Conservation (phyloP, 2,888 invertebrate genomes). For the Lasioglossum figueresi region DNA sequence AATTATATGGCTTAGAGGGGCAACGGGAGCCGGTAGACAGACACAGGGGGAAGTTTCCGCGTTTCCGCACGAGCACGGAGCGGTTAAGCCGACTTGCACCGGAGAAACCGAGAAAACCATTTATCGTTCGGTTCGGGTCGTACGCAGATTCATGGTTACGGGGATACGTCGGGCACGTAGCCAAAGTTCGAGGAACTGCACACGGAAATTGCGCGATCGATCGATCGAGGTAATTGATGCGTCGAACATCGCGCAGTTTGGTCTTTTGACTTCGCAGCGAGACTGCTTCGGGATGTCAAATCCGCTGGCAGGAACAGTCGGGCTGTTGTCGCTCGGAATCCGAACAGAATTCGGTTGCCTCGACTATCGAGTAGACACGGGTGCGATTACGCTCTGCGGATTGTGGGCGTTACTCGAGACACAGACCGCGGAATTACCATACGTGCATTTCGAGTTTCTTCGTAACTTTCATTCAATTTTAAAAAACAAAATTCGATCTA, state of each 20-base stretch:
- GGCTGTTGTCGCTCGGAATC: background rate
- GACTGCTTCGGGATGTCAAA: background rate
- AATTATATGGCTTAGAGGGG: slow-evolving; percentile 26
- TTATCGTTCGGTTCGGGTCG: slow-evolving; percentile 35
- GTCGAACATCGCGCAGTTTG: slow-evolving; percentile 46
- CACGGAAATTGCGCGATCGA: slow-evolving; percentile 46
- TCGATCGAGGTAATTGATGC: slow-evolving; percentile 63
- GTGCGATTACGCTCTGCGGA: background rate
- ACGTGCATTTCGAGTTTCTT: background rate
- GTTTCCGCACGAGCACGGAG: slow-evolving; percentile 16
- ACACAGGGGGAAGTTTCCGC: slow-evolving; percentile 29
- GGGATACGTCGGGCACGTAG: slow-evolving; percentile 57
- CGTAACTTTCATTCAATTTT: background rate
- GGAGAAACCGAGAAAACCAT: slow-evolving; percentile 38
- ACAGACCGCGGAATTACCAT: background rate
- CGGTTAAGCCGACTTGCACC: slow-evolving; percentile 34
- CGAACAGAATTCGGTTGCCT: background rate
- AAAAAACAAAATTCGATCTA: too few relatives aligned
- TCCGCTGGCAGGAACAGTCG: background rate
- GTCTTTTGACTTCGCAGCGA: slow-evolving; percentile 7
- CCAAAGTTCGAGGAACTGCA: slow-evolving; percentile 54
- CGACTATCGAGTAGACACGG: background rate
- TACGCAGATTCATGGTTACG: slow-evolving; percentile 55
- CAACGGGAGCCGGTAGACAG: background rate
- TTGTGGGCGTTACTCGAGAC: background rate